Conservation (phyloP, 2,888 invertebrate genomes). For the Coenonympha glycerion region DNA sequence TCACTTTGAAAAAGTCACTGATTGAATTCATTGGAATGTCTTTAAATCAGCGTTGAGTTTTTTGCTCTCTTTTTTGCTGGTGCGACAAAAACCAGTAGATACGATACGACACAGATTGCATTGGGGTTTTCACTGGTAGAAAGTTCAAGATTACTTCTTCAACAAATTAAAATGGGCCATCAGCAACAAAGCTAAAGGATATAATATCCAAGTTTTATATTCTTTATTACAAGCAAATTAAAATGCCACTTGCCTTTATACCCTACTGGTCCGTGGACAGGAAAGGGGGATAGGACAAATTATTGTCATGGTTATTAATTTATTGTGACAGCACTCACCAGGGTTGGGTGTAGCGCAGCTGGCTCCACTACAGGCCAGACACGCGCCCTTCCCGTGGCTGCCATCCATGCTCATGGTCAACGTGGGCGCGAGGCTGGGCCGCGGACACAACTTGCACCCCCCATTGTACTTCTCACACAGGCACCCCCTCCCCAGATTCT, state of each 20-base stretch:
- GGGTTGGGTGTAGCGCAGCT: conserved; percentile 47
- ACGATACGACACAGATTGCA: neutral
- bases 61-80: neutral
- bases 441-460: conserved; percentile 65
- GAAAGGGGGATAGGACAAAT: no score
- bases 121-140: conserved; percentile 7
- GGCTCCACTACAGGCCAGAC: conserved; percentile 51
- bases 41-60: neutral
- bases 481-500: conserved; percentile 55
- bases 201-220: no score
- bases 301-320: neutral
- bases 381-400: conserved; percentile 48
- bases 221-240: no score
- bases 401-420: conserved; percentile 43
- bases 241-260: no score
- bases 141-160: conserved; percentile 3
- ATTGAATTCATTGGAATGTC: neutral
- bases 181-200: no score
- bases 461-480: conserved; percentile 67
- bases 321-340: conserved; percentile 42
- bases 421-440: conserved; percentile 46
- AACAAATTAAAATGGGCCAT: no score
- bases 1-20: neutral
- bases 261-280: no score
- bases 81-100: neutral